phyloP scores from a whole-genome alignment of 2,113 vertebrate species.

The Hemiprocne comata region DNA sequence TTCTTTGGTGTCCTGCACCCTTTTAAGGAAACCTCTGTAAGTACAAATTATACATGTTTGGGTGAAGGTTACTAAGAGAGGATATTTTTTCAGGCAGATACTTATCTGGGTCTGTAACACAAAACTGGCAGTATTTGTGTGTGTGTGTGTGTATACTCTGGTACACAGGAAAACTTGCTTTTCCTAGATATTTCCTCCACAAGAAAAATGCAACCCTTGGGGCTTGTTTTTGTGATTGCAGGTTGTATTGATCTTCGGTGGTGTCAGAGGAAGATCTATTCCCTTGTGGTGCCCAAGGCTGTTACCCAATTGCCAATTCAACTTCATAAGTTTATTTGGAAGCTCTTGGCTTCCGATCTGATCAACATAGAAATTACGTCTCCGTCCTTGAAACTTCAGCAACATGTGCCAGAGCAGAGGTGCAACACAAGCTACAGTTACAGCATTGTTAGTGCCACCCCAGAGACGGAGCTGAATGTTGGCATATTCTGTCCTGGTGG shows the following conservation, averaged over 20 bases:
- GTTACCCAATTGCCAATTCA: conserved; percentile 76
- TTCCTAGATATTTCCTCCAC: neutral
- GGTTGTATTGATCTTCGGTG: conserved; percentile 67
- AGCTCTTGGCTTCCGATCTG: conserved; percentile 72
- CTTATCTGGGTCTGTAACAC: neutral
- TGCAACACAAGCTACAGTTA: conserved; percentile 77
- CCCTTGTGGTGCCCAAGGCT: conserved; percentile 76
- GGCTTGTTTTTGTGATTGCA: conserved; percentile 29
- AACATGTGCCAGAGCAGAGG: conserved; percentile 70
- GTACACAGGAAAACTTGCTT: neutral
- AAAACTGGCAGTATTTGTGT: neutral
- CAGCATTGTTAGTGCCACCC: conserved; percentile 62
- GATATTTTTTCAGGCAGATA: neutral
- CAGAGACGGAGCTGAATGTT: conserved; percentile 59
- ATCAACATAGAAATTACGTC: conserved; percentile 74
- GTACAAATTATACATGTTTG: neutral
- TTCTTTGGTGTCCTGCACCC: neutral
- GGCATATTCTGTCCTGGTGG: conserved; percentile 88
- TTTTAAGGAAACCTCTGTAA: neutral
- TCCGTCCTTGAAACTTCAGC: conserved; percentile 76
- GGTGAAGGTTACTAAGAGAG: neutral
- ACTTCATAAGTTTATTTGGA: conserved; percentile 85
- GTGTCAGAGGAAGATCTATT: conserved; percentile 63
- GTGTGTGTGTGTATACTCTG: neutral
- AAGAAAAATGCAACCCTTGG: neutral